Conservation (phyloP, 2,888 invertebrate genomes). For the Aphidoletes aphidimyza region DNA sequence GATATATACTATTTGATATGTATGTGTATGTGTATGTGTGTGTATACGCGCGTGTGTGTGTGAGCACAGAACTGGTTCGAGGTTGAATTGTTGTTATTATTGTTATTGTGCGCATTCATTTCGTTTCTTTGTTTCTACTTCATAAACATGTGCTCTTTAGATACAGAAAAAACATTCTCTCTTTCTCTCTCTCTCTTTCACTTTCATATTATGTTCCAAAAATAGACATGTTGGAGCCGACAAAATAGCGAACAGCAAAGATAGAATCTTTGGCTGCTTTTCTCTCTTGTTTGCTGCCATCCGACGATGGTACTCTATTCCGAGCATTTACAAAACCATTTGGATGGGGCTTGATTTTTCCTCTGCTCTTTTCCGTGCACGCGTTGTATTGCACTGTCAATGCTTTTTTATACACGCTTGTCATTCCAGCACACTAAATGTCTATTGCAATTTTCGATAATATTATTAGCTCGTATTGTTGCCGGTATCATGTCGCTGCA, state of each 20-base stretch:
- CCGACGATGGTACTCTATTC: too few species aligned
- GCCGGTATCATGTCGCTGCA: neutral
- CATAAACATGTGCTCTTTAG: neutral
- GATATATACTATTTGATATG: too few species aligned
- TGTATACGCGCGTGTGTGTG: too few species aligned
- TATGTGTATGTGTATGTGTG: neutral
- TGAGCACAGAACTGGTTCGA: too few species aligned
- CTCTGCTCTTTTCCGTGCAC: neutral
- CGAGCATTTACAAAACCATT: neutral
- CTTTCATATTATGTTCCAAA: neutral
- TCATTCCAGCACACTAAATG: neutral
- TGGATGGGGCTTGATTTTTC: neutral
- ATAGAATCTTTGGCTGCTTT: slow-evolving; percentile 29
- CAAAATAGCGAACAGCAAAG: slow-evolving; percentile 9
- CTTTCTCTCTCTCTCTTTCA: neutral
- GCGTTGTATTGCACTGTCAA: neutral
- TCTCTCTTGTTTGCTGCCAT: too few species aligned
- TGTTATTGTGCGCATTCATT: slow-evolving; percentile 10
- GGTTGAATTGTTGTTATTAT: neutral
- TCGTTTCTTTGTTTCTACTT: neutral
- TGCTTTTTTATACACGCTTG: neutral
- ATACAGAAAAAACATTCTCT: neutral
- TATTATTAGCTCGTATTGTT: slow-evolving; percentile 12
- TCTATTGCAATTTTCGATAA: slow-evolving; percentile 26
- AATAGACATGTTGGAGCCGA: slow-evolving; percentile 49